A percentile compares a stretch with the other conserved stretches of the same genome.
phyloP scores from a whole-genome alignment of 2,113 vertebrate species.

The Lipophrys pholis region DNA sequence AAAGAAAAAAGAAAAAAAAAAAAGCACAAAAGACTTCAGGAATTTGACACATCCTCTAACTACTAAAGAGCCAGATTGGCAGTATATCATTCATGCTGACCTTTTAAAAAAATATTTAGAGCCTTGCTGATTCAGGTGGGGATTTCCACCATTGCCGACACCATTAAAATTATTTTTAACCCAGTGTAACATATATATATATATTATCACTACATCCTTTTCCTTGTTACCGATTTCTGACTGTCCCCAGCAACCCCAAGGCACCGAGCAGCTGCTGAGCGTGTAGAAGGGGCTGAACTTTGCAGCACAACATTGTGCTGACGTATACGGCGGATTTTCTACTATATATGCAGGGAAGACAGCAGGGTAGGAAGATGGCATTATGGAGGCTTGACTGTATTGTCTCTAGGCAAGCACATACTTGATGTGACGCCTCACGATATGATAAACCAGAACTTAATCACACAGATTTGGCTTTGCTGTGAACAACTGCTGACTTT shows the following conservation, averaged over 20 bases:
- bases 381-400: constrained; percentile 9
- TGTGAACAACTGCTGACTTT: constrained; percentile 24
- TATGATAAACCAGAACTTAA: neutral
- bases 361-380: constrained; percentile 29
- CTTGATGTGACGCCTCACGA: neutral
- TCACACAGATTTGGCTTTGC: neutral
- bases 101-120: neutral
- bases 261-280: constrained; percentile 45
- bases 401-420: constrained; percentile 31
- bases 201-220: constrained; percentile 26
- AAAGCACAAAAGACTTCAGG: neutral
- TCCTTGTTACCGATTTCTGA: constrained; percentile 15
- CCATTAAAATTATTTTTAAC: constrained; percentile 32
- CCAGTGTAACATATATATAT: constrained; percentile 6
- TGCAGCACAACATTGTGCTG: constrained; percentile 29
- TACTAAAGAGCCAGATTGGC: neutral
- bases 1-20: neutral
- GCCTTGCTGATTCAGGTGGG: constrained; percentile 20
- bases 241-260: constrained; percentile 16
- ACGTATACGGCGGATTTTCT: constrained; percentile 32
- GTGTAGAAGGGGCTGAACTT: constrained; percentile 20
- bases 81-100: neutral
- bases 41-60: neutral
- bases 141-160: constrained; percentile 16
- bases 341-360: constrained; percentile 33